Base-by-base conservation (phyloP, 2,797 vertebrate genomes). In the Sebastes hopkinsi region DNA sequence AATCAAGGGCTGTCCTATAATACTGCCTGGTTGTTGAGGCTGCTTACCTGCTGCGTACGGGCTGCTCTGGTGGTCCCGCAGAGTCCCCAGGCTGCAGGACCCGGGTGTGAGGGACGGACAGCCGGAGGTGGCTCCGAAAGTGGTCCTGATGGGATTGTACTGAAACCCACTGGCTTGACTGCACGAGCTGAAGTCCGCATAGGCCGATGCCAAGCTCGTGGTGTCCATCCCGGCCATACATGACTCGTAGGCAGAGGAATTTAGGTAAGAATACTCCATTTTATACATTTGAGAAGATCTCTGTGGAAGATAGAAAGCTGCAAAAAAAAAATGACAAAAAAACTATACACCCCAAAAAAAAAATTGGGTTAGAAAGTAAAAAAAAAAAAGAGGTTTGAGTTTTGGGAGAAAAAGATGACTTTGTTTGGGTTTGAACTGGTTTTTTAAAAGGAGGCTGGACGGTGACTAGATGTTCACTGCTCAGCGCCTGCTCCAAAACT, bases 251-350 rank as follows among this genome's bases (percentile, higher is more conserved):
- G 99, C 98, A 95, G 99, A 99, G 97, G 99, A 99, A 97, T 99
- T 99, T 96, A 99, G 98, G 98, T 99, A 99, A 98, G 99, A 99
- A 98, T 99, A 99, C 97, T 99, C 99, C 99, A 99, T 99, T 99
- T 99, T 99, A 99, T 99, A 99, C 99, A 99, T 99, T 94, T 97
- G 98, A 98, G 97, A 98, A 98, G 96, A 96, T 38, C 95, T 98
- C 97, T 96, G 96, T 96, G 95, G 93, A 93, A 93, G 94, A 89
- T 90, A 90, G 92, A 95, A 95, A 95, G 90, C 87, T 94, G 93
- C 93, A 94, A 93, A 94, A 93, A 77, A 77, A 79, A 88, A 75
- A 83, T 4, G 8, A n/a, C 30, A 89, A 88, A 80, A 84, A 88
- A 91, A 84, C 66, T 61, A 84, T 16, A 50, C 42, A 52, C 50